Conservation (phyloP, 2,888 invertebrate genomes). For the Cinara cedri region DNA sequence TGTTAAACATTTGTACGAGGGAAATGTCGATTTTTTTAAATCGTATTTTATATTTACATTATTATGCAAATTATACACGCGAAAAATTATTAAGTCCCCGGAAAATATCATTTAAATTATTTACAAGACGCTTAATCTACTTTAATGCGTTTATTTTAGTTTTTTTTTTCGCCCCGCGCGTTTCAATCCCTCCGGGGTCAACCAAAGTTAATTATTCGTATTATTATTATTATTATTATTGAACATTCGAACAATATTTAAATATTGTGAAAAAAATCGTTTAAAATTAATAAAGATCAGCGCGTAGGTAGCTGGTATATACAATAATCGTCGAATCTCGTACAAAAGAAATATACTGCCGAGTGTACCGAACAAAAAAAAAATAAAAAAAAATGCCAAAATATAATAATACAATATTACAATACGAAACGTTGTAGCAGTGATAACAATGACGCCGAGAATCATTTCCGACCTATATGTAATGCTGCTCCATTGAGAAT, state of each 20-base stretch:
- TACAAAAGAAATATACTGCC: conserved; percentile 12
- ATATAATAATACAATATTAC: too few relatives aligned
- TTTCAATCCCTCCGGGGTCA: conserved; percentile 14
- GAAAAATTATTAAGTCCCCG: conserved; percentile 14
- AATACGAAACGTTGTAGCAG: not conserved
- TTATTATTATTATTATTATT: too few relatives aligned
- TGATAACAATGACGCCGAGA: conserved; percentile 8
- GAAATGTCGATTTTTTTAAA: conserved; percentile 47
- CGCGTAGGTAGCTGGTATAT: too few relatives aligned
- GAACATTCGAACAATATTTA: not conserved
- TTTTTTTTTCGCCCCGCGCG: not conserved
- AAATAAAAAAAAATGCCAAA: not conserved
- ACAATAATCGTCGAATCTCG: too few relatives aligned
- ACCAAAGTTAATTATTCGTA: conserved; percentile 40
- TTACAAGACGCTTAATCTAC: conserved; percentile 22
- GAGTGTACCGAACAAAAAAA: not conserved
- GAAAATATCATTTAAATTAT: conserved; percentile 37
- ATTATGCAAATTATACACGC: conserved; percentile 41
- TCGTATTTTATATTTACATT: conserved; percentile 3
- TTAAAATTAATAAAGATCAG: conserved; percentile 20
- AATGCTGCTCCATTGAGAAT: too few relatives aligned
- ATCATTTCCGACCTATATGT: not conserved
- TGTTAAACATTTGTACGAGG: conserved; percentile 46
- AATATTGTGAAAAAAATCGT: conserved; percentile 11
- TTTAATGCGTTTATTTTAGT: conserved; percentile 14